Conservation (phyloP, 2,797 vertebrate species). For the Euphonia xanthogaster region DNA sequence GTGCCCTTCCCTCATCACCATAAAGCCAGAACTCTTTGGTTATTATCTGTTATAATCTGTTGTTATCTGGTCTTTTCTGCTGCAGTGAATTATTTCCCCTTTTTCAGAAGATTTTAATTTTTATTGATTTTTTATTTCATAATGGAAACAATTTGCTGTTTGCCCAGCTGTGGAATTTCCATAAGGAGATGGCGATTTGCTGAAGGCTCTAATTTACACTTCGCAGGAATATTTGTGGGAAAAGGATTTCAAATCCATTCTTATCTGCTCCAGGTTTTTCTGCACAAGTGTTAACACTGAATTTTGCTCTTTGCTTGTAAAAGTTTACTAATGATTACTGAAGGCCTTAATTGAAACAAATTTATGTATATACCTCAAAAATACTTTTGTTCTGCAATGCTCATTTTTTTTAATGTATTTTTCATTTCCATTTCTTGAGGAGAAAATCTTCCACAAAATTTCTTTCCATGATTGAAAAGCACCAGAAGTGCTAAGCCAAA, state of each 20-base stretch:
- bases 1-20: not conserved
- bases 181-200: not conserved
- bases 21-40: not conserved
- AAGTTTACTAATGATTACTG: not conserved
- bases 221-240: not conserved
- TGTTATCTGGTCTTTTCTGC: not conserved
- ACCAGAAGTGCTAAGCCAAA: slow-evolving; percentile 39
- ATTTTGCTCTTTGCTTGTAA: not conserved
- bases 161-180: slow-evolving; percentile 7
- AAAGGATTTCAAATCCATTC: not conserved
- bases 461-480: slow-evolving; percentile 54
- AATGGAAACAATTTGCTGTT: not conserved
- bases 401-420: not conserved
- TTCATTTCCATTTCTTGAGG: not conserved
- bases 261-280: not conserved
- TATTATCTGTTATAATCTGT: not conserved
- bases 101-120: not conserved
- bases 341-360: not conserved
- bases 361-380: not conserved
- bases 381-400: not conserved
- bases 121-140: slow-evolving; percentile 29
- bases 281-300: not conserved
- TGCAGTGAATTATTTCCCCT: not conserved
- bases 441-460: slow-evolving; percentile 34
- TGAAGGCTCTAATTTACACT: not conserved